Base-by-base conservation (phyloP, 1,140 invertebrate species). In the Polypedilum vanderplanki region DNA sequence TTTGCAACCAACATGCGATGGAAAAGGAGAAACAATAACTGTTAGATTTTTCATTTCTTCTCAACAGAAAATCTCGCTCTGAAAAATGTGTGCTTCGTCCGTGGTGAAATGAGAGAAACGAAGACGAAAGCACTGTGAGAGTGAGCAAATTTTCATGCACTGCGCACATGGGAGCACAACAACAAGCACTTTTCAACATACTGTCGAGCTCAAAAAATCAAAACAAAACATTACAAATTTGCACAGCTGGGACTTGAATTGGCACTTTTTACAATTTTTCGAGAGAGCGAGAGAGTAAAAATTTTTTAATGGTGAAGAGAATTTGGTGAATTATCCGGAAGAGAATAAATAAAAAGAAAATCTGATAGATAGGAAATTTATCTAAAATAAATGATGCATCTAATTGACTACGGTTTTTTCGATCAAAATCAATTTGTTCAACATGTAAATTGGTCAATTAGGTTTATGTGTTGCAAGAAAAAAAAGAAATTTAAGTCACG, bases 171-270 rank as follows among this genome's bases (percentile, higher is more conserved):
- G 46, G 46, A 57, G 46, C 3, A n/a, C n/a, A 57, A 4, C 12
- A 57, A 57, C 12, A 57, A 57, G 46, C 46, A 15, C 46, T 57
- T 57, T n/a, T 3, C 5, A 33, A 3, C 24, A 5, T 33, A 57
- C 12, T 15, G 46, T 15, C 12, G 12, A 57, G 15, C 46, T 57
- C 3, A 57, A 57, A 57, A 57, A 57, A 57, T 57, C 46, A 57
- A 57, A 57, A 57, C 46, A 57, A 57, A 57, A 57, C 46, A 57
- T 57, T 57, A 57, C n/a, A 57, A 57, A n/a, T 57, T 57, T 57
- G 12, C 46, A 57, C 46, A 57, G 46, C 46, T 57, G 46, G 46
- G 46, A 33, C 24, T 33, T 33, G 24, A 33, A 33, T 33, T 33
- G 24, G 24, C 24, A n/a, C n/a, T n/a, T n/a, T n/a, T n/a, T n/a